Base-by-base conservation (phyloP, 23 tunicate species). In the Diplosoma virens region DNA sequence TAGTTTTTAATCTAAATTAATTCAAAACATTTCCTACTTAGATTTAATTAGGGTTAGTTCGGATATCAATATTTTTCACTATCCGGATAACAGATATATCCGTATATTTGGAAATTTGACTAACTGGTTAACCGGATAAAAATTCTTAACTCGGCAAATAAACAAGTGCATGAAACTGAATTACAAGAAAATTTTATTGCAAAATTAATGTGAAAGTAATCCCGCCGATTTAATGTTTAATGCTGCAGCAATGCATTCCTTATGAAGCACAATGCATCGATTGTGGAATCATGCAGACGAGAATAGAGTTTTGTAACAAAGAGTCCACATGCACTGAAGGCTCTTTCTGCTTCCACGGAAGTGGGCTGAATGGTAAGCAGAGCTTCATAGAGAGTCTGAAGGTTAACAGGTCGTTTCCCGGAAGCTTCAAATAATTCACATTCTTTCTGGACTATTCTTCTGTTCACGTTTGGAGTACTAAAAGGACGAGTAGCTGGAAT, bases 311-410 rank as follows among this genome's bases (percentile, higher is more conserved):
- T 66, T 30, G 78, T 71, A 30, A 30, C 86, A 70, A 81, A 81
- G 32, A 70, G 86, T 52, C 86, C 69, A 55, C 69, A 58, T 81
- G 69, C 86, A 81, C 78, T 52, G 30, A 77, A 59, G 67, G 83
- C 83, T 79, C 79, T 71, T 71, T 81, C 86, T 71, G 86, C 86
- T 81, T 81, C 86, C 54, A 81, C 78, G 56, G 86, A 77, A 58
- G 81, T 77, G 53, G 81, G 81, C 81, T 77, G 66, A 75, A 75
- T 75, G 25, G 79, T 55, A 79, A 79, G 84, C 78, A 79, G 64
- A 18, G 76, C 76, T 79, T 79, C 78, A 79, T 4, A 79, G 27
- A 79, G 64, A 79, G 47, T 30, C 37, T 79, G 76, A 68, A 79
- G 78, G 37, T 79, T 66, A 64, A 78, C 84, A 7, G 84, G 84